These are phyloP conservation scores for Campylorhamphus procurvoides DNA, from an alignment of 2,113 vertebrate genomes.

Conservation along the genomic window DNA sequence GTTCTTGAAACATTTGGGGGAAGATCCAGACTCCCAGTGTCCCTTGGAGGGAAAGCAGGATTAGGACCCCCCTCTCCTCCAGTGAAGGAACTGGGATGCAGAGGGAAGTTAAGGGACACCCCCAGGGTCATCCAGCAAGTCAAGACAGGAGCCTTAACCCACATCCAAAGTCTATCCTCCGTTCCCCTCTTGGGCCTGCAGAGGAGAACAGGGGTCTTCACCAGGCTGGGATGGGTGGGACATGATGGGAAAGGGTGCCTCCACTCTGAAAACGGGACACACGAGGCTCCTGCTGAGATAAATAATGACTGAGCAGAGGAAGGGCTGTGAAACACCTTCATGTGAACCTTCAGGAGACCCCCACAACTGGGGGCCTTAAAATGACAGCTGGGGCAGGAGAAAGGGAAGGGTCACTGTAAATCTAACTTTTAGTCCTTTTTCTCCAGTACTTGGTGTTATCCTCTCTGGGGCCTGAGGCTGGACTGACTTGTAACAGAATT, in stretches of 20 bases:
- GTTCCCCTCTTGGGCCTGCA: background rate
- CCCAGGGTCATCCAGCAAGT: background rate
- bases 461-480: accelerated
- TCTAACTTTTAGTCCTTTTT: background rate
- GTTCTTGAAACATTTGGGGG: background rate
- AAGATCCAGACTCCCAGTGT: too few relatives aligned
- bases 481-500: background rate
- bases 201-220: background rate
- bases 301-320: background rate
- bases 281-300: background rate
- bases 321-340: background rate
- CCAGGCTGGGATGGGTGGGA: background rate
- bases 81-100: background rate
- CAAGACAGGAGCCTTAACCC: background rate
- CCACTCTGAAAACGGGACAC: background rate
- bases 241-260: background rate
- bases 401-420: background rate
- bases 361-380: background rate
- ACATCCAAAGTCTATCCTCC: background rate
- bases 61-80: background rate
- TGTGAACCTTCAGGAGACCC: background rate
- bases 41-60: background rate
- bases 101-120: background rate
- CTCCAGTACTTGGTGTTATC: background rate
- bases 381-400: background rate